Base-by-base conservation (phyloP, 2,888 invertebrate species). In the Geophilus truncorum region DNA sequence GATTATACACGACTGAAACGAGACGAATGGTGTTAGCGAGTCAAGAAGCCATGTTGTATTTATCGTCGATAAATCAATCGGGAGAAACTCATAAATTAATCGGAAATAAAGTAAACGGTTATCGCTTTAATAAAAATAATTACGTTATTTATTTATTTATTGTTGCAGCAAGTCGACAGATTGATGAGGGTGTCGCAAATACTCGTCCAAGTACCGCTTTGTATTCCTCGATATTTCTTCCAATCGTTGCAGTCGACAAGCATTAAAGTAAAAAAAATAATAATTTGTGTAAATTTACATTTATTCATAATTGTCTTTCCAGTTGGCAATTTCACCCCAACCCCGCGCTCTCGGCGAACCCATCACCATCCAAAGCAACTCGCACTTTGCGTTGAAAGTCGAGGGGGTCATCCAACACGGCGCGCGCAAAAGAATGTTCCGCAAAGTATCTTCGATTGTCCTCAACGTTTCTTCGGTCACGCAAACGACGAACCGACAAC, bases 311-410 rank as follows among this genome's bases (percentile, higher is more conserved):
- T 78, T 40, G 34, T 23, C 78, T 77, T 84, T 85, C 45, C 83
- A 90, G 88, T 87, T 95, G 82, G 93, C 94, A 0, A 91, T 94
- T 7, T 92, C 93, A 40, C 94, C 95, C 0, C 93, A 94, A 85
- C 94, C 94, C 0, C 88, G 93, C 79, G 91, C 91, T 51, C 90
- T 92, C 82, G 93, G 93, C 0, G 97, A 97, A 84, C 93, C 93
- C 77, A 93, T 96, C 77, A 90, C 93, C 82, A 92, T 97, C 45
- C 93, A 93, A 82, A 91, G 92, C 62, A 93, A 94, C 80, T 93
- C 95, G 84, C 93, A 95, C 84, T 90, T 97, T 81, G 95, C 96
- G 0, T 91, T 97, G 28, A 96, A 96, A 89, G 94, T 97, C 1
- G 97, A 97, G 88, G 97, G 97, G 0, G 96, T 98, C 0, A 90